A percentile compares a stretch with the other conserved stretches of the same genome.
Conservation (phyloP, 2,888 invertebrate genomes). For the Dendrolimus pini region DNA sequence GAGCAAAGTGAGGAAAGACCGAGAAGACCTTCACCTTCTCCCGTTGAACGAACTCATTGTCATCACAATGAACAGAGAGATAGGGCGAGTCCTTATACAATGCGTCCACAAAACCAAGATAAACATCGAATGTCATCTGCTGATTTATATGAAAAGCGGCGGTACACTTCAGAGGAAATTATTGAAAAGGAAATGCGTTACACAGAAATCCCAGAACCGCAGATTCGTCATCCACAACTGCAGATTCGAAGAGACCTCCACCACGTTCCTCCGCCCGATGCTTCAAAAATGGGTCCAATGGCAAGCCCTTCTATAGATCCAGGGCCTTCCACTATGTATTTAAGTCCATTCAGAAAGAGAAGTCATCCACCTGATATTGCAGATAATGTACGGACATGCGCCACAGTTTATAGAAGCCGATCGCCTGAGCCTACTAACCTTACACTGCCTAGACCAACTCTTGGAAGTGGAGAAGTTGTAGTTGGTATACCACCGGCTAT, state of each 20-base stretch:
- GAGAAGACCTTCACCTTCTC: slow-evolving; percentile 49
- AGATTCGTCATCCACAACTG: slow-evolving; percentile 75
- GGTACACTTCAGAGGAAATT: slow-evolving; percentile 64
- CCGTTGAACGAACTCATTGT: slow-evolving; percentile 80
- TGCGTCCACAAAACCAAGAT: slow-evolving; percentile 82
- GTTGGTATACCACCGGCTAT: slow-evolving; percentile 57
- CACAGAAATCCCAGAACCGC: slow-evolving; percentile 63
- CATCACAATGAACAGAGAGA: slow-evolving; percentile 79
- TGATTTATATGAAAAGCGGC: slow-evolving; percentile 61
- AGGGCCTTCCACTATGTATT: slow-evolving; percentile 60
- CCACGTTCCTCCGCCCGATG: slow-evolving; percentile 64
- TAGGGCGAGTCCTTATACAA: slow-evolving; percentile 80
- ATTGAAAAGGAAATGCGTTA: slow-evolving; percentile 68
- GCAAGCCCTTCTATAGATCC: slow-evolving; percentile 64
- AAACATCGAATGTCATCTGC: slow-evolving; percentile 50
- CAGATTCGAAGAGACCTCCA: slow-evolving; percentile 88
- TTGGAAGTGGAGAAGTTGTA: slow-evolving; percentile 48
- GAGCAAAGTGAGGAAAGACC: slow-evolving; percentile 64
- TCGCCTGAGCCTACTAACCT: slow-evolving; percentile 72
- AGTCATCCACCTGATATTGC: slow-evolving; percentile 72
- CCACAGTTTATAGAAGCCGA: slow-evolving; percentile 55
- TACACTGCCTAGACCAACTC: slow-evolving; percentile 56
- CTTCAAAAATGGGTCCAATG: slow-evolving; percentile 54
- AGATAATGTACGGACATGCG: slow-evolving; percentile 57
- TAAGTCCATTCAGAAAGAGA: slow-evolving; percentile 76